phyloP scores from a whole-genome alignment of 2,888 invertebrate species.

The Cosmia pyralina region DNA sequence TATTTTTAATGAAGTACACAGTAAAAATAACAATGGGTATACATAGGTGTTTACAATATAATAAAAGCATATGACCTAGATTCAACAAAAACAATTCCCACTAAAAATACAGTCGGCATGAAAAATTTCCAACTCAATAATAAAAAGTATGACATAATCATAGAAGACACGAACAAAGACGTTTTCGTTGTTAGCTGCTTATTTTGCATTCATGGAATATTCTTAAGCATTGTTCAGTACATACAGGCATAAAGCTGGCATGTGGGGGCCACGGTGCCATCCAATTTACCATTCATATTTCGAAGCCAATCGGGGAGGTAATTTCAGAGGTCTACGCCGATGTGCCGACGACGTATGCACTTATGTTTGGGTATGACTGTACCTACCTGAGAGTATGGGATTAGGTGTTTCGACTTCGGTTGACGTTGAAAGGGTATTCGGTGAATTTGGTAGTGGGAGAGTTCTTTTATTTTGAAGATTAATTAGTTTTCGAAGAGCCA shows the following conservation, averaged over 20 bases:
- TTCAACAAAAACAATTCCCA: constrained; percentile 28
- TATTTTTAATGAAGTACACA: background rate
- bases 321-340: constrained; percentile 82
- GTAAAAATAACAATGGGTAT: background rate
- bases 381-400: constrained; percentile 40
- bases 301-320: constrained; percentile 85
- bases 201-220: constrained; percentile 89
- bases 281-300: constrained; percentile 88
- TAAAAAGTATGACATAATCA: constrained; percentile 81
- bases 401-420: constrained; percentile 26
- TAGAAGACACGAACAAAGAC: constrained; percentile 79
- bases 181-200: constrained; percentile 80
- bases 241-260: constrained; percentile 76
- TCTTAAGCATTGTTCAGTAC: constrained; percentile 85
- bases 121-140: constrained; percentile 58
- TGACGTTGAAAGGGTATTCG: constrained; percentile 16
- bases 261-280: constrained; percentile 79
- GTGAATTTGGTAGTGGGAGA: background rate
- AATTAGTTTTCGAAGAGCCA: background rate
- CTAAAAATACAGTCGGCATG: constrained; percentile 46
- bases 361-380: constrained; percentile 55
- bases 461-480: constrained; percentile 1
- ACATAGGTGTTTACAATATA: background rate
- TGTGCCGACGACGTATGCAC: constrained; percentile 64
- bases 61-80: constrained; percentile 20